A percentile compares a stretch with the other conserved stretches of the same genome.
These are phyloP conservation scores for Drosophila trapezifrons DNA, from an alignment of 1,140 invertebrate species.

Conservation along the genomic window DNA sequence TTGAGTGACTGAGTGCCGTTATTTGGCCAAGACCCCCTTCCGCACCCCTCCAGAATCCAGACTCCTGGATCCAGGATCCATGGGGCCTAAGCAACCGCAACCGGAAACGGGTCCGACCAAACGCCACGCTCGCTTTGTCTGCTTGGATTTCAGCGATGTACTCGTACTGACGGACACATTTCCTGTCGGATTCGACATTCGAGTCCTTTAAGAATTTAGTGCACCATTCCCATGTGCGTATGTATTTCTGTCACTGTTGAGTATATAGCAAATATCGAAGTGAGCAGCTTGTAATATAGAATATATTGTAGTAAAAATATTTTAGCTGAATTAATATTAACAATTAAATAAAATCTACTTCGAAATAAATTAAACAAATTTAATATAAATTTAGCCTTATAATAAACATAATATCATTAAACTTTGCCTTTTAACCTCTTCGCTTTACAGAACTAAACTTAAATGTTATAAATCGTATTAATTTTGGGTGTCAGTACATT, in stretches of 20 bases:
- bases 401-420: too few relatives aligned
- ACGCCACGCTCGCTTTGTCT: constrained; percentile 47
- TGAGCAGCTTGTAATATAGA: constrained; percentile 17
- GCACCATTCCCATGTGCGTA: constrained; percentile 19
- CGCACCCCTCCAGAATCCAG: neutral
- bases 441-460: too few relatives aligned
- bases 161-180: constrained; percentile 11
- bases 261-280: constrained; percentile 25
- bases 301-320: too few relatives aligned
- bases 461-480: too few relatives aligned
- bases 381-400: neutral
- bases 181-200: constrained; percentile 31
- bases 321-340: too few relatives aligned
- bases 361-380: too few relatives aligned
- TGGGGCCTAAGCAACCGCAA: constrained; percentile 60
- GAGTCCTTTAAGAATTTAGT: constrained; percentile 48
- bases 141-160: constrained; percentile 28
- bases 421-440: too few relatives aligned
- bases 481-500: too few relatives aligned
- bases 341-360: too few relatives aligned
- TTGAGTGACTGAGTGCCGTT: constrained; percentile 50
- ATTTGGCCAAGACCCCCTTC: constrained; percentile 32
- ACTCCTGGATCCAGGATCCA: constrained; percentile 23
- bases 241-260: neutral
- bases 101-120: constrained; percentile 53